These are phyloP conservation scores for Thamnophis elegans DNA, from an alignment of 2,797 vertebrate genomes.

Conservation along the genomic window DNA sequence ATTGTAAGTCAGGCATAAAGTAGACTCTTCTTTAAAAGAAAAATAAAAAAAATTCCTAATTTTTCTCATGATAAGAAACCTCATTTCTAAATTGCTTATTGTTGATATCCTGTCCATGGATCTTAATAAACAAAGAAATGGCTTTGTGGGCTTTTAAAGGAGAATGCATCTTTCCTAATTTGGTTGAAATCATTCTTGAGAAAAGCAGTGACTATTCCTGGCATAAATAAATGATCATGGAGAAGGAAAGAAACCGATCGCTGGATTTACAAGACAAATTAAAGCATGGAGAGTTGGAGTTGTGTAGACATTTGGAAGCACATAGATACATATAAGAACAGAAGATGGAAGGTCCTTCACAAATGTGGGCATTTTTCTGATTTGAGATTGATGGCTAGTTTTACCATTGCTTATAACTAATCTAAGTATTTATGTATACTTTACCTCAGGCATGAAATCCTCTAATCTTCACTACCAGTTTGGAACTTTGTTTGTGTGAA, in stretches of 20 bases:
- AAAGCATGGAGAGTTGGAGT: neutral
- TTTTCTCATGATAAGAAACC: slow-evolving; percentile 15
- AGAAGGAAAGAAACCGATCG: slow-evolving; percentile 43
- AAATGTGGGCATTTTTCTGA: neutral
- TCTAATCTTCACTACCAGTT: no score
- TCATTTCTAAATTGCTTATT: slow-evolving; percentile 29
- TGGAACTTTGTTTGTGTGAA: no score
- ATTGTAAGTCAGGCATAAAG: neutral
- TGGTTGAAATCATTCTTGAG: neutral
- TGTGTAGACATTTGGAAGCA: neutral
- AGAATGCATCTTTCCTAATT: neutral
- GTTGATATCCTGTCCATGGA: neutral
- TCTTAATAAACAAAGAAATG: slow-evolving; percentile 20
- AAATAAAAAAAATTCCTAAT: neutral
- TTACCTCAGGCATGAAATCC: neutral
- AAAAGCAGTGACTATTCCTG: slow-evolving; percentile 5
- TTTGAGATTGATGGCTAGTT: neutral
- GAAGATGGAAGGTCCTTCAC: neutral
- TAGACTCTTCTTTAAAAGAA: neutral
- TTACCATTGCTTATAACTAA: neutral
- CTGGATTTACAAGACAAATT: slow-evolving; percentile 40
- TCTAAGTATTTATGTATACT: neutral
- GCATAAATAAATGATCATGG: slow-evolving; percentile 25
- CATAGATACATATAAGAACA: neutral
- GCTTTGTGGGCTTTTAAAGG: slow-evolving; percentile 9